Evolutionary conservation across 2,888 invertebrate species (phyloP).

Genomic region (Altica lythri): DNA sequence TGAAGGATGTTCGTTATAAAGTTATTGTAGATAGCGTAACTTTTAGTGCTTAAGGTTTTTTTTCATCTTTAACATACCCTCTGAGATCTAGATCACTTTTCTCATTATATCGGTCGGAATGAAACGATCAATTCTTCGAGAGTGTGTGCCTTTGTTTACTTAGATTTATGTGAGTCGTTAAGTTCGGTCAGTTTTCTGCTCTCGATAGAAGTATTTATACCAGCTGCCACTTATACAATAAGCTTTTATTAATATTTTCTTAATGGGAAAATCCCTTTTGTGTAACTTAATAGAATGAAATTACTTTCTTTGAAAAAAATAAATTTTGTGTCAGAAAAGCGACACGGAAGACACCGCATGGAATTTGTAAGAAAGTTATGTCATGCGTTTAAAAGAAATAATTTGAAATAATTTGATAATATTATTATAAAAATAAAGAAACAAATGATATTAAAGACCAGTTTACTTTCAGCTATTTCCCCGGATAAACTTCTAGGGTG

Average conservation of each 20-base stretch:
- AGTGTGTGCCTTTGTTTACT: conserved; percentile 25
- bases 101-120: conserved; percentile 27
- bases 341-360: no score
- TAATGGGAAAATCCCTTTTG: conserved; percentile 16
- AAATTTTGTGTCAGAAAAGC: no score
- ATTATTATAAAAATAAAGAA: no score
- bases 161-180: conserved; percentile 31
- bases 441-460: no score
- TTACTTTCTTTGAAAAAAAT: conserved; percentile 1
- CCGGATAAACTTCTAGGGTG: no score
- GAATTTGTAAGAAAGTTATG: no score
- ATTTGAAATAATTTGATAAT: no score
- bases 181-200: conserved; percentile 16
- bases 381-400: no score
- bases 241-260: conserved; percentile 16
- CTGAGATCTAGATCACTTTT: conserved; percentile 15
- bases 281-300: conserved; percentile 6
- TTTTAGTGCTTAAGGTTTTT: conserved; percentile 30
- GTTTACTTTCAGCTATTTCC: no score
- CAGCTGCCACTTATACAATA: conserved; percentile 10
- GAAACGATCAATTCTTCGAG: conserved; percentile 28
- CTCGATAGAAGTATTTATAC: conserved; percentile 15
- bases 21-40: conserved; percentile 38
- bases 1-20: conserved; percentile 13
- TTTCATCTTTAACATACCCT: conserved; percentile 32